Base-by-base conservation (phyloP, 2,888 invertebrate species). In the Nasonia oneida region DNA sequence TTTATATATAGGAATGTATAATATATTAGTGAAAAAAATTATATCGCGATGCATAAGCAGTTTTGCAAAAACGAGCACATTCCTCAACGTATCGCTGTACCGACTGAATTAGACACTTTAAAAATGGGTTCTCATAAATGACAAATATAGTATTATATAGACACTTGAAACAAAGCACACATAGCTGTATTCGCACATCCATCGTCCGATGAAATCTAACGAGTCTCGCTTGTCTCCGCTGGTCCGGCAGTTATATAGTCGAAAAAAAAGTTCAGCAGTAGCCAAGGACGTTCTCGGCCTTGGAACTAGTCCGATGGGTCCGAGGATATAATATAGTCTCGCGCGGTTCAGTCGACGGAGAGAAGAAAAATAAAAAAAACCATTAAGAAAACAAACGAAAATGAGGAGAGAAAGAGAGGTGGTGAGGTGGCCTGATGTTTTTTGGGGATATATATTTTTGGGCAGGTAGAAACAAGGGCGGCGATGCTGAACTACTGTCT, bases 251-350 rank as follows among this genome's bases (percentile, higher is more conserved):
- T 29, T 33, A 75, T 33, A 75, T 53, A 10, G 10, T 29, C 47
- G 37, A 71, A 76, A 67, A 53, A 53, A 47, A 82, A 67, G 53
- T 50, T 50, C 47, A 53, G 64, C 77, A 15, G 23, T 61, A 77
- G 70, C 73, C 57, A 83, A 78, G 73, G 81, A 74, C 75, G 75
- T 37, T 47, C 74, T 23, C 29, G 61, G 29, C 61, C 71, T 71
- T 83, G 77, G 29, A 73, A 77, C 70, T 78, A 71, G 57, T 57
- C 77, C 15, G 57, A 61, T 61, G 23, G n/a, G 23, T 61, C 57
- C n/a, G 57, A 61, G 57, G n/a, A 18, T 57, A 57, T 57, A 39
- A 57, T 57, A 57, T 15, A n/a, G 57, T 61, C 57, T 61, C 57
- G 57, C n/a, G 15, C 47, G 33, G 8, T 53, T 50, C n/a, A 23